A percentile compares a stretch with the other conserved stretches of the same genome.
phyloP scores from a whole-genome alignment of 1,140 invertebrate species.

The Arion vulgaris region DNA sequence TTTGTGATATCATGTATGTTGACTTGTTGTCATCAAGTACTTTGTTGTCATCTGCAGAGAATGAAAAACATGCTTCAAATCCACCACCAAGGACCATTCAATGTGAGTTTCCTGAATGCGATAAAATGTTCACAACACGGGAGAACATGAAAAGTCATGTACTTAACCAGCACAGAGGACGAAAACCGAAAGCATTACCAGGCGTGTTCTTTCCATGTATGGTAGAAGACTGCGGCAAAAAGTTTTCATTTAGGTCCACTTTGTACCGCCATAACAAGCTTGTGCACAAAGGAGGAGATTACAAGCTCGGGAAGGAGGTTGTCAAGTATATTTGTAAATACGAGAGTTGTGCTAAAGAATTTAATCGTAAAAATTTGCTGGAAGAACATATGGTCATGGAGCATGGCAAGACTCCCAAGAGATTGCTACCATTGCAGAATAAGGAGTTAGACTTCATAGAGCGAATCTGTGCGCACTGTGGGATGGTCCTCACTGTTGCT shows the following conservation, averaged over 20 bases:
- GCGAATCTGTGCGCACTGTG: conserved; percentile 23
- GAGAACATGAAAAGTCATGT: conserved; percentile 34
- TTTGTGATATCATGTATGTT: no score
- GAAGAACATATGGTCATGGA: conserved; percentile 34
- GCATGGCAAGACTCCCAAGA: conserved; percentile 16
- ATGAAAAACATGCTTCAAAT: conserved; percentile 23
- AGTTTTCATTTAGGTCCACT: conserved; percentile 31
- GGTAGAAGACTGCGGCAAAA: conserved; percentile 20
- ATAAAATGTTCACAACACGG: conserved; percentile 29
- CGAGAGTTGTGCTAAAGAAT: conserved; percentile 19
- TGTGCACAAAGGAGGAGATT: conserved; percentile 32
- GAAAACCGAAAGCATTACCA: conserved; percentile 26
- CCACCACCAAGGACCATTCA: conserved; percentile 2
- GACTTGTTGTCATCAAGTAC: no score
- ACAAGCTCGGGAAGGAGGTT: conserved; percentile 2
- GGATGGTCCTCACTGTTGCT: conserved; percentile 5
- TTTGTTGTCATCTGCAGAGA: conserved; percentile 24
- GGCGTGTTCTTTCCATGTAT: conserved; percentile 28
- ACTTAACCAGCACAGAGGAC: conserved; percentile 26
- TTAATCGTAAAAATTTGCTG: conserved; percentile 31
- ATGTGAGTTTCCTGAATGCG: conserved; percentile 20
- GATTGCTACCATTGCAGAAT: conserved; percentile 20
- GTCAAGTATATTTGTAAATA: conserved; percentile 27
- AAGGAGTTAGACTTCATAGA: conserved; percentile 33
- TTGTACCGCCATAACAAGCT: conserved; percentile 34